Evolutionary conservation across 1,140 invertebrate species (phyloP).

Genomic region (Batillaria attramentaria): DNA sequence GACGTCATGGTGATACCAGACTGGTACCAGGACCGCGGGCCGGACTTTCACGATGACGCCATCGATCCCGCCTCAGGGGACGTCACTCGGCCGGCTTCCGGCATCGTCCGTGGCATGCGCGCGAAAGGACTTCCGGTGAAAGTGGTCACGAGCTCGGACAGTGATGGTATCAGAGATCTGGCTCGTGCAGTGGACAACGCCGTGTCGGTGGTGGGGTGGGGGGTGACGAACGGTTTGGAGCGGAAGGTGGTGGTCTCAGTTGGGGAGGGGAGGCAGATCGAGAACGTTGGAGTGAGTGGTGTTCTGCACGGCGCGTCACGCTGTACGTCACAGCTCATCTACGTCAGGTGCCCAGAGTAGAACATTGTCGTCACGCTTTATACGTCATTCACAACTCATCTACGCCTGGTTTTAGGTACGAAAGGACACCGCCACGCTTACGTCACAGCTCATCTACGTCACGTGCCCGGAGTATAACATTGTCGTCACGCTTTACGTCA

Average conservation of each 20-base stretch:
- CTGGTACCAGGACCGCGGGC: slow-evolving; percentile 15
- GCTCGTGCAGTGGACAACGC: neutral
- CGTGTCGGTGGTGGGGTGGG: slow-evolving; percentile 22
- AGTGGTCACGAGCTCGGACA: slow-evolving; percentile 13
- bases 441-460: too few relatives aligned
- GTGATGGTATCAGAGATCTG: neutral
- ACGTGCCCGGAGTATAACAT: too few relatives aligned
- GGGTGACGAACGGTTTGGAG: slow-evolving; percentile 25
- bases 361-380: too few relatives aligned
- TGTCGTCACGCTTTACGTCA: too few relatives aligned
- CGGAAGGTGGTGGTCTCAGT: slow-evolving; percentile 31
- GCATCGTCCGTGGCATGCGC: slow-evolving; percentile 13
- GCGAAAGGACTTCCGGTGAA: neutral
- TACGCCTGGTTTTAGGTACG: too few relatives aligned
- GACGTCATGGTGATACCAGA: slow-evolving; percentile 28
- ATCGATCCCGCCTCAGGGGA: neutral
- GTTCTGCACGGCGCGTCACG: slow-evolving; percentile 27
- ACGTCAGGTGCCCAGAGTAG: slow-evolving; percentile 17
- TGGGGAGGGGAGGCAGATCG: slow-evolving; percentile 18
- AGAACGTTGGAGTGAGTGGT: neutral
- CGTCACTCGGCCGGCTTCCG: neutral
- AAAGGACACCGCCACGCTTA: too few relatives aligned
- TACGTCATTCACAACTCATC: too few relatives aligned
- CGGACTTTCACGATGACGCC: slow-evolving; percentile 7
- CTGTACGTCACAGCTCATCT: slow-evolving; percentile 26